A percentile compares a stretch with the other conserved stretches of the same genome.
Conservation (phyloP, 1,140 invertebrate genomes). For the Formica selysi region DNA sequence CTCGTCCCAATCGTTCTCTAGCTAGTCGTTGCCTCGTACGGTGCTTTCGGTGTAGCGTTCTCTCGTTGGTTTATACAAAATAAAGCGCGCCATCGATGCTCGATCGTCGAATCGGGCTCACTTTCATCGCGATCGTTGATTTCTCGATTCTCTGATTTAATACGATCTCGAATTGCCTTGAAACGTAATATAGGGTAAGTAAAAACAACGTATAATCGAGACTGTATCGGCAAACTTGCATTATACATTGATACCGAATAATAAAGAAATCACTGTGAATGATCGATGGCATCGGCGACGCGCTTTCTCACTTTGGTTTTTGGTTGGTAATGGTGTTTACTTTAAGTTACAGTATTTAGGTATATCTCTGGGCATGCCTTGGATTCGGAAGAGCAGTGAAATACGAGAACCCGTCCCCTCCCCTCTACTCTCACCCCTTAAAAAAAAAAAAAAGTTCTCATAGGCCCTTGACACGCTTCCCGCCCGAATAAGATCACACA, state of each 20-base stretch:
- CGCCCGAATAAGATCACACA: slow-evolving; percentile 26
- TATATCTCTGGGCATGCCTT: slow-evolving; percentile 82
- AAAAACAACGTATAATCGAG: neutral
- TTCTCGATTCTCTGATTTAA: neutral
- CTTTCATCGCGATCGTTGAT: neutral
- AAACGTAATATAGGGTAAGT: neutral
- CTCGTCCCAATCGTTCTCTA: slow-evolving; percentile 57
- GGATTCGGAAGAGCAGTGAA: slow-evolving; percentile 77
- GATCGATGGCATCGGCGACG: slow-evolving; percentile 31
- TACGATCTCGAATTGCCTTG: neutral
- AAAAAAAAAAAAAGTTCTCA: slow-evolving; percentile 70
- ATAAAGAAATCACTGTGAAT: neutral
- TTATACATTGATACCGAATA: neutral
- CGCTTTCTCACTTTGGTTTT: slow-evolving; percentile 71
- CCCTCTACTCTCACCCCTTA: neutral
- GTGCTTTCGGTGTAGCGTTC: slow-evolving; percentile 85
- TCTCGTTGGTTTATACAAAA: slow-evolving; percentile 72
- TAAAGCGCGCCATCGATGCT: slow-evolving; percentile 59
- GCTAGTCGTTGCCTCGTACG: slow-evolving; percentile 78
- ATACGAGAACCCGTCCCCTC: slow-evolving; percentile 66
- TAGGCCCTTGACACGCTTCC: slow-evolving; percentile 67
- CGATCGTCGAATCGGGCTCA: slow-evolving; percentile 20
- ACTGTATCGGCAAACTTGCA: neutral
- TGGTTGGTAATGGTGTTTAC: slow-evolving; percentile 82
- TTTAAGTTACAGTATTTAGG: slow-evolving; percentile 82